Evolutionary conservation across 2,797 vertebrate genomes (phyloP).

Genomic region (Chelon labrosus): DNA sequence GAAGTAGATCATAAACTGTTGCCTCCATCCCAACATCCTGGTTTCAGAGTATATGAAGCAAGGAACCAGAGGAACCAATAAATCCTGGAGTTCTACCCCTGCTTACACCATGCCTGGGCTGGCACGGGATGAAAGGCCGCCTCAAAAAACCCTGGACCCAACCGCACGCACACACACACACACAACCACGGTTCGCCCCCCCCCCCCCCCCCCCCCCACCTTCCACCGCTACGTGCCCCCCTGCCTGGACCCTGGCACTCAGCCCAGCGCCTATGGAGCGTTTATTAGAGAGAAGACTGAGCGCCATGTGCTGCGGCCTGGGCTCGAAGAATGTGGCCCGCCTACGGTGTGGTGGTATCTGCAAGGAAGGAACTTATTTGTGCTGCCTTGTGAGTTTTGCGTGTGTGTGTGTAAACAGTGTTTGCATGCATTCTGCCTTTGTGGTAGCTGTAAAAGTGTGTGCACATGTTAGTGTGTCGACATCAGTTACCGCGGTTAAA

Average conservation of each 20-base stretch:
- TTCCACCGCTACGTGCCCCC: conserved; percentile 60
- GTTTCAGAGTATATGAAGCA: conserved; percentile 74
- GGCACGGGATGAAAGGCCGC: conserved; percentile 76
- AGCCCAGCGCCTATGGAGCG: conserved; percentile 58
- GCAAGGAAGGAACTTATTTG: conserved; percentile 40
- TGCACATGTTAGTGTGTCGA: conserved; percentile 23
- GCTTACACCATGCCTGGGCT: conserved; percentile 69
- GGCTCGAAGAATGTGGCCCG: conserved; percentile 66
- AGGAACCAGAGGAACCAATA: conserved; percentile 86
- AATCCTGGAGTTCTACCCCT: conserved; percentile 58
- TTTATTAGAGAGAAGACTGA: conserved; percentile 87
- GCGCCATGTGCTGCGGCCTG: conserved; percentile 54
- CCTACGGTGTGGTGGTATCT: conserved; percentile 63
- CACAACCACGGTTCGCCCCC: conserved; percentile 73
- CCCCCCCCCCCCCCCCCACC: conserved; percentile 27
- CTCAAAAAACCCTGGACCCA: conserved; percentile 79
- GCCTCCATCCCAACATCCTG: conserved; percentile 84
- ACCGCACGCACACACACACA: conserved; percentile 75
- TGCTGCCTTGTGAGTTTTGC: conserved; percentile 20
- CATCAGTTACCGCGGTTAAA: not conserved
- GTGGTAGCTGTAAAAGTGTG: conserved; percentile 14
- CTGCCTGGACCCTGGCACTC: conserved; percentile 80
- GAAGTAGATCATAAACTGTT: conserved; percentile 88
- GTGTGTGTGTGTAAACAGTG: conserved; percentile 18
- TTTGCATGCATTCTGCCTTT: not conserved